phyloP scores from a whole-genome alignment of 2,113 vertebrate genomes.

The Oncorhynchus clarkii region DNA sequence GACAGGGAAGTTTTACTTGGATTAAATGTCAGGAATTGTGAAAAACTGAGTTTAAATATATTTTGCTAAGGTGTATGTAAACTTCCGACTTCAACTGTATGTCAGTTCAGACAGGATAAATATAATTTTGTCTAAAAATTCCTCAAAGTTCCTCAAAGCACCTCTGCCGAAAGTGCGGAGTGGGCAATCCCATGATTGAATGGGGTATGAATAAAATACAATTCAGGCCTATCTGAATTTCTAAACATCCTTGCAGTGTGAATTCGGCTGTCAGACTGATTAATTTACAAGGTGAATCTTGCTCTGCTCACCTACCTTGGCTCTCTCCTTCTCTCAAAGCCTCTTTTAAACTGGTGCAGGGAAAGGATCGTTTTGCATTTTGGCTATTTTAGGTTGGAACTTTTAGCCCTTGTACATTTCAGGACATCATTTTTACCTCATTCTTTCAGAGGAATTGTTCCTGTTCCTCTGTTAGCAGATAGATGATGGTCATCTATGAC shows the following conservation, averaged over 20 bases:
- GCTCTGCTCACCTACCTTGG: not conserved
- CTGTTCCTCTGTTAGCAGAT: conserved; percentile 2
- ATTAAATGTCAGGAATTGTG: too few species aligned
- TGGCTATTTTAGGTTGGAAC: not conserved
- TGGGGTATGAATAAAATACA: conserved; percentile 18
- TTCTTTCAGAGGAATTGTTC: not conserved
- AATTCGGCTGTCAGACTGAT: conserved; percentile 5
- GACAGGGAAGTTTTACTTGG: too few species aligned
- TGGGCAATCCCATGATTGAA: conserved; percentile 12
- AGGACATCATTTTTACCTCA: not conserved
- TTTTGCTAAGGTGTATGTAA: too few species aligned
- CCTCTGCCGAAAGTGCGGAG: not conserved
- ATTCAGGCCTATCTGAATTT: conserved; percentile 23
- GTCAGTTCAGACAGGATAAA: too few species aligned
- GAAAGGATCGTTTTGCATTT: not conserved
- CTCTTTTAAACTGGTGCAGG: not conserved
- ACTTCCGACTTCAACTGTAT: too few species aligned
- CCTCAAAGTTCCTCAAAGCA: not conserved
- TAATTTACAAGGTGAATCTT: conserved; percentile 13
- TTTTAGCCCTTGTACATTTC: not conserved
- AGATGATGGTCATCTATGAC: conserved; percentile 6
- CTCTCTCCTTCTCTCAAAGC: not conserved
- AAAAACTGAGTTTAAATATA: too few species aligned
- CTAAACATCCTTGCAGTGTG: not conserved
- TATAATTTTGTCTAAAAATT: too few species aligned